A percentile compares a stretch with the other conserved stretches of the same genome.
Conservation (phyloP, 2,113 vertebrate species). For the Excalfactoria chinensis region DNA sequence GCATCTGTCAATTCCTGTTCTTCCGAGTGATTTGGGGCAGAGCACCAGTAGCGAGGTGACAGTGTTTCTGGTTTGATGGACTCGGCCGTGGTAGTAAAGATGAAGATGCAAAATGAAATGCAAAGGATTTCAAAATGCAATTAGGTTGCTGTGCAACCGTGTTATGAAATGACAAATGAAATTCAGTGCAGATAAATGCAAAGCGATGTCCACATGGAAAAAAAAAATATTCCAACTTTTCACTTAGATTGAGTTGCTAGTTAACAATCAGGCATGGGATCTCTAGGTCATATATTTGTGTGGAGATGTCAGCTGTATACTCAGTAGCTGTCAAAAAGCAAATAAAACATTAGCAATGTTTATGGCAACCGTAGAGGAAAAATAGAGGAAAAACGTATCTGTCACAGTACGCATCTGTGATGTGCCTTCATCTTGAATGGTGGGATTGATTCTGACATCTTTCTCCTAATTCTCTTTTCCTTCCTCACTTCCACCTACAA, state of each 20-base stretch:
- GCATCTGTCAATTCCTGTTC: neutral
- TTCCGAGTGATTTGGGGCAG: neutral
- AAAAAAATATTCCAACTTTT: conserved; percentile 33
- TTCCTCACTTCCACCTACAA: neutral
- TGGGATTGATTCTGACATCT: neutral
- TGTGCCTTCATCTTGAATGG: neutral
- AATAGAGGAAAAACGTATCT: neutral
- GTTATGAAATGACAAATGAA: conserved; percentile 27
- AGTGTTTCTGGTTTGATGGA: conserved; percentile 1
- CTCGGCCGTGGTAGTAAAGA: neutral
- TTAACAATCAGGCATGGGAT: neutral
- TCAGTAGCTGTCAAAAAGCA: neutral
- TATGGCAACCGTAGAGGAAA: neutral
- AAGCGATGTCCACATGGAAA: conserved; percentile 28
- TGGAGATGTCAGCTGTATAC: conserved; percentile 1
- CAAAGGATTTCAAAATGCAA: conserved; percentile 16
- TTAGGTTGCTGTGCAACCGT: conserved; percentile 50
- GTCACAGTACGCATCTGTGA: neutral
- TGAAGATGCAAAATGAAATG: conserved; percentile 42
- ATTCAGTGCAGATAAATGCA: neutral
- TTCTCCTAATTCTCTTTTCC: neutral
- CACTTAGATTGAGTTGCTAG: conserved; percentile 28
- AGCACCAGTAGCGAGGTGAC: neutral
- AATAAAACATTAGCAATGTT: conserved; percentile 24
- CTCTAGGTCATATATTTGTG: neutral